Base-by-base conservation (phyloP, 1,140 invertebrate species). In the Hyposmocoma kahamanoa region DNA sequence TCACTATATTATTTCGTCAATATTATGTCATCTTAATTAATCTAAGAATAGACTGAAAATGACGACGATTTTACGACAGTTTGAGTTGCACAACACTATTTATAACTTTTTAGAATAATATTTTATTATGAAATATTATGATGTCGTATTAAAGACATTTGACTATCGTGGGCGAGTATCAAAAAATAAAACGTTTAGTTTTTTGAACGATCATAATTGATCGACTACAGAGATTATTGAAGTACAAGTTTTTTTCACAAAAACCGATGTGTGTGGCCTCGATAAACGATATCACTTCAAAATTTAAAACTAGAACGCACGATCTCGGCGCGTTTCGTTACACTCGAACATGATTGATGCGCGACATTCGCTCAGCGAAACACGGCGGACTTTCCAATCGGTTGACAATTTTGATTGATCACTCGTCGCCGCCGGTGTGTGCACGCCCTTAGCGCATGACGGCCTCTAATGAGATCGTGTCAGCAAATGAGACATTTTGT, bases 361-460 rank as follows among this genome's bases (percentile, higher is more conserved):
- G 47, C 39, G 67, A 67, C 67, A 65, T 56, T 62, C 61, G 56
- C 50, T 51, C 56, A 39, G 50, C 51, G 50, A 63, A 63, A 60
- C 67, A 66, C 59, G 69, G 59, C 61, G 62, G 60, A 66, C 67
- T 73, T 73, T 74, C 75, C 71, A 67, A 76, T 75, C 74, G 74
- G 65, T 69, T 81, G 80, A 84, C 75, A 84, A 79, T 75, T 79
- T 74, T 84, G 80, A 84, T 84, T 78, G 80, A 84, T 84, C 73
- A 62, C 64, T 18, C 32, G 42, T 41, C 61, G 51, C 32, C 42
- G 44, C 18, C 50, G 19, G 56, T 62, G 66, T 70, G 62, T 51
- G 48, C 62, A 62, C 67, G 65, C 72, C 73, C 66, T 76, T 72
- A 70, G 43, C 53, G 49, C 36, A 44, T 34, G 24, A 64, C 56